phyloP scores from a whole-genome alignment of 2,888 invertebrate genomes.

The Plebejus melissa region DNA sequence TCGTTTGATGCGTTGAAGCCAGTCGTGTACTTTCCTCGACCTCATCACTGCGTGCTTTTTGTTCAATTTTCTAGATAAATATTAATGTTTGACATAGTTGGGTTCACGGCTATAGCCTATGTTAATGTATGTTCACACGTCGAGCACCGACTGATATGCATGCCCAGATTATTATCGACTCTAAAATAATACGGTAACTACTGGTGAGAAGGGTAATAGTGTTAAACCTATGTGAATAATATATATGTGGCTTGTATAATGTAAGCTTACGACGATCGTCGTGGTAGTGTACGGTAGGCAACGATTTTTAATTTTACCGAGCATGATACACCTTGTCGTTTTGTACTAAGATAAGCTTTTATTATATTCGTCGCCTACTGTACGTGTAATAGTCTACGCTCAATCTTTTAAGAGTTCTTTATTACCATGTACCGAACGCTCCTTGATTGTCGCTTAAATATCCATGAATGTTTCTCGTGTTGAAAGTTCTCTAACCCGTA shows the following conservation, averaged over 20 bases:
- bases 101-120: constrained; percentile 37
- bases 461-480: constrained; percentile 1
- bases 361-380: constrained; percentile 31
- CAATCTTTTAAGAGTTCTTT: constrained; percentile 45
- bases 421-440: constrained; percentile 50
- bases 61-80: constrained; percentile 39
- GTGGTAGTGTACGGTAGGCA: constrained; percentile 40
- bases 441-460: constrained; percentile 36
- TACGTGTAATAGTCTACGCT: constrained; percentile 45
- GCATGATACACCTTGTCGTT: constrained; percentile 25
- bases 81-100: constrained; percentile 43
- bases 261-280: constrained; percentile 43
- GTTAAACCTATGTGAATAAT: constrained; percentile 41
- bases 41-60: constrained; percentile 41
- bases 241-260: constrained; percentile 51
- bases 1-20: background rate
- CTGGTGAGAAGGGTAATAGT: constrained; percentile 40
- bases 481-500: constrained; percentile 15
- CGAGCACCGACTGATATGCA: constrained; percentile 53
- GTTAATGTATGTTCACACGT: constrained; percentile 34
- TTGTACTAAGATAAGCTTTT: constrained; percentile 9
- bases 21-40: constrained; percentile 29
- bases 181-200: constrained; percentile 38
- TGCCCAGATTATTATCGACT: constrained; percentile 56
- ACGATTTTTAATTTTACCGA: constrained; percentile 25